phyloP scores from a whole-genome alignment of 2,888 invertebrate genomes.

The Drosophila bunnanda region DNA sequence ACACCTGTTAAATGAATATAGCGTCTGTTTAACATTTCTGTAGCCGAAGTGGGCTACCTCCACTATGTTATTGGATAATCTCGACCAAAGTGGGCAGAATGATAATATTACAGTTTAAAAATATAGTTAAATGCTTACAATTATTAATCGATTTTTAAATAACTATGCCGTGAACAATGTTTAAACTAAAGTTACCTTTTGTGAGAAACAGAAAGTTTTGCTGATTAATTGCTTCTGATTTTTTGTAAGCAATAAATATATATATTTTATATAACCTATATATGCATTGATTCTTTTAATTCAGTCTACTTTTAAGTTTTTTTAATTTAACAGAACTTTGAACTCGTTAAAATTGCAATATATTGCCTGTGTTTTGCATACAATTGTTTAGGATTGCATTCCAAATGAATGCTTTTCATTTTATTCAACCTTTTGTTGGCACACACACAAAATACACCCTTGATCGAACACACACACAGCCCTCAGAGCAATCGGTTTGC shows the following conservation, averaged over 20 bases:
- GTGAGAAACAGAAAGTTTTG: too few species aligned
- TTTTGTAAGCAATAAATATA: too few species aligned
- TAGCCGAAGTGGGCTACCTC: not conserved
- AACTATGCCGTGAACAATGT: not conserved
- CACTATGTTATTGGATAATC: too few species aligned
- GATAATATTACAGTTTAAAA: too few species aligned
- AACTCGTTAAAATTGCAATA: slow-evolving; percentile 6
- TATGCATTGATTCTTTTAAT: not conserved
- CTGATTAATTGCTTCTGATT: too few species aligned
- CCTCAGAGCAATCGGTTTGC: slow-evolving; percentile 53
- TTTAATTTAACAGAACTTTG: not conserved
- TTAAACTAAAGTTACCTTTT: too few species aligned
- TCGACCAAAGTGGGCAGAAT: too few species aligned
- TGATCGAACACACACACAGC: slow-evolving; percentile 2
- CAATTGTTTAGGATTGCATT: slow-evolving; percentile 17
- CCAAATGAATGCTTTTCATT: slow-evolving; percentile 4
- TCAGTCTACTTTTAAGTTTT: not conserved
- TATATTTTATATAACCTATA: too few species aligned
- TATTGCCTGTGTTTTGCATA: not conserved
- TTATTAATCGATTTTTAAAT: not conserved
- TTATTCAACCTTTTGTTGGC: slow-evolving; percentile 10
- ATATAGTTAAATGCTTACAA: too few species aligned
- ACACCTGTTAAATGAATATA: too few species aligned
- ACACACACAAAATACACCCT: not conserved
- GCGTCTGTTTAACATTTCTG: not conserved